phyloP scores from a whole-genome alignment of 1,140 invertebrate species.

The Caenorhabditis remanei region DNA sequence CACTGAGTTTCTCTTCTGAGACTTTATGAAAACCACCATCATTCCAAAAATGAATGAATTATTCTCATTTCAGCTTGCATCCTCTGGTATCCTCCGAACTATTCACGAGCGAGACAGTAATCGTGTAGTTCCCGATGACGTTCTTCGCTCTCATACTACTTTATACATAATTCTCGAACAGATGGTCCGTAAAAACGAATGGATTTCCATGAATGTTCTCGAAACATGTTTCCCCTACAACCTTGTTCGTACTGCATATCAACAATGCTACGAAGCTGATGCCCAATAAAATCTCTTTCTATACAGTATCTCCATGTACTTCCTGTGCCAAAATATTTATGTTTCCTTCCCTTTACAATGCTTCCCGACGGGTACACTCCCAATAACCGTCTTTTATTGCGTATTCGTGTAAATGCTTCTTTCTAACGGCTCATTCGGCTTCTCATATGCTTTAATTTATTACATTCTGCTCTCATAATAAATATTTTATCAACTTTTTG shows the following conservation, averaged over 20 bases:
- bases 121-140: conserved; percentile 61
- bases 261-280: conserved; percentile 71
- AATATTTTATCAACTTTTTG: not conserved
- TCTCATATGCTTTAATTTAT: conserved; percentile 22
- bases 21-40: not conserved
- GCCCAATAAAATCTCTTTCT: not conserved
- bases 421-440: not conserved
- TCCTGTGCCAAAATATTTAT: not conserved
- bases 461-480: conserved; percentile 27
- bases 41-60: not conserved
- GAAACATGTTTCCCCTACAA: conserved; percentile 77
- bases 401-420: not conserved
- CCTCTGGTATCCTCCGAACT: conserved; percentile 74
- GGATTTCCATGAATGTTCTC: conserved; percentile 73
- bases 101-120: conserved; percentile 59
- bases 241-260: conserved; percentile 73
- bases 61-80: conserved; percentile 70
- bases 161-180: conserved; percentile 75
- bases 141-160: conserved; percentile 68
- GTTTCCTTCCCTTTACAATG: not conserved
- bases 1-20: not conserved
- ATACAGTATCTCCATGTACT: not conserved
- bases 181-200: conserved; percentile 71
- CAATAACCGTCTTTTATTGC: not conserved
- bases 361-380: not conserved